These are phyloP conservation scores for Cosmia trapezina DNA, from an alignment of 2,888 invertebrate species.

Conservation along the genomic window DNA sequence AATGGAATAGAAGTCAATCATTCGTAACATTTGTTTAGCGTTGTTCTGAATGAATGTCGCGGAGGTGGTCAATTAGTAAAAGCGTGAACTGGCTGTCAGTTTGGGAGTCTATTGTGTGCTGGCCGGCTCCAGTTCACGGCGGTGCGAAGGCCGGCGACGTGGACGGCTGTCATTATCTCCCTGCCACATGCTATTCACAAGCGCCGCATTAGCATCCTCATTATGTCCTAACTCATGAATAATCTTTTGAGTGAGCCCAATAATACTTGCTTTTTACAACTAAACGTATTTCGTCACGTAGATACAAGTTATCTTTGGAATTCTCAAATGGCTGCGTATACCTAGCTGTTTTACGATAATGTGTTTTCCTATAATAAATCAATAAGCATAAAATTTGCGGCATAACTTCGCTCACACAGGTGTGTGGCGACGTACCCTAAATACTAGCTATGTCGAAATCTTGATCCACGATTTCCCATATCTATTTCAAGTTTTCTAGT, in stretches of 20 bases:
- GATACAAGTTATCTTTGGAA: slow-evolving; percentile 57
- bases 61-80: slow-evolving; percentile 88
- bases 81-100: slow-evolving; percentile 88
- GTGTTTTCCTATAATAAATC: slow-evolving; percentile 17
- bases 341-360: slow-evolving; percentile 17
- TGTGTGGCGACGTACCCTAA: slow-evolving; percentile 1
- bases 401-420: slow-evolving; percentile 7
- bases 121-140: slow-evolving; percentile 74
- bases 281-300: slow-evolving; percentile 64
- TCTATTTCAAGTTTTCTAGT: neutral
- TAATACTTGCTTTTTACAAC: slow-evolving; percentile 69
- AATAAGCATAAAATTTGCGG: slow-evolving; percentile 13
- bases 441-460: neutral
- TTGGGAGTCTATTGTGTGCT: slow-evolving; percentile 80
- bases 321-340: slow-evolving; percentile 17
- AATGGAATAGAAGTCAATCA: slow-evolving; percentile 81
- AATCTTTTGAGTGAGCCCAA: slow-evolving; percentile 76
- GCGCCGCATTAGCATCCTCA: slow-evolving; percentile 84
- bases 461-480: neutral
- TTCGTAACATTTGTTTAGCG: slow-evolving; percentile 80
- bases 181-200: slow-evolving; percentile 76
- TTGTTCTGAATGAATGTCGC: slow-evolving; percentile 77
- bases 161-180: slow-evolving; percentile 80
- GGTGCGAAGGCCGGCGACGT: slow-evolving; percentile 83
- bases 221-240: slow-evolving; percentile 84